Evolutionary conservation across 2,888 invertebrate species (phyloP), one percentile per base, ranked within the genome.

Genomic region (Drosophila greeni): DNA sequence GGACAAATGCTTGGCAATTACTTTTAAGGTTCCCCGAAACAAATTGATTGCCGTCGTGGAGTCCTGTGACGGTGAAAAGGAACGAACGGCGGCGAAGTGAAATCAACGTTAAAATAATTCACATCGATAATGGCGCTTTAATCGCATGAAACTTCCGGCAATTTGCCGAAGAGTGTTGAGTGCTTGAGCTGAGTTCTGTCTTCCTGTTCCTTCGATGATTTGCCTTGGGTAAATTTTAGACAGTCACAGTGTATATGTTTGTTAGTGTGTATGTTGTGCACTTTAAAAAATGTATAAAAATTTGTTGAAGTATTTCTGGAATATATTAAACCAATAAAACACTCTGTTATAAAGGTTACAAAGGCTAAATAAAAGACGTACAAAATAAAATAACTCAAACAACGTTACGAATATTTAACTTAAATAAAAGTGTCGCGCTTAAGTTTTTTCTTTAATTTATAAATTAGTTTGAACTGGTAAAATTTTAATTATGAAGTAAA

Each of bases 101-200:
- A 66, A 59, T 66, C 57, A 72, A 70, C 66, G 66, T 80, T 75
- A 70, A 76, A 81, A 75, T 83, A 81, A 83, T 81, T 81, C 79
- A 82, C 79, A 81, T 75, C 84, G 82, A 84, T 84, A 82, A 84
- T 82, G 75, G 75, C 66, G 72, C 84, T 72, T 82, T 76, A 82
- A 82, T 82, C 82, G 82, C 75, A 74, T 64, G 65, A 82, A 76
- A 82, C 82, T 82, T 82, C 84, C 82, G 84, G 82, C 84, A 79
- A 82, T 84, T 84, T 76, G 66, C 68, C 68, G 70, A 69, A 66
- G 78, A 81, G 81, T 76, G 81, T 72, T 79, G 79, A 82, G 70
- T 60, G 68, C 62, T 70, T 48, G 52, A 49, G 60, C 29, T 33
- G 66, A 66, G 51, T 49, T 40, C 53, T 39, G 39, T 60, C 67